phyloP scores from a whole-genome alignment of 2,888 invertebrate genomes.

The Brachyptera risi region DNA sequence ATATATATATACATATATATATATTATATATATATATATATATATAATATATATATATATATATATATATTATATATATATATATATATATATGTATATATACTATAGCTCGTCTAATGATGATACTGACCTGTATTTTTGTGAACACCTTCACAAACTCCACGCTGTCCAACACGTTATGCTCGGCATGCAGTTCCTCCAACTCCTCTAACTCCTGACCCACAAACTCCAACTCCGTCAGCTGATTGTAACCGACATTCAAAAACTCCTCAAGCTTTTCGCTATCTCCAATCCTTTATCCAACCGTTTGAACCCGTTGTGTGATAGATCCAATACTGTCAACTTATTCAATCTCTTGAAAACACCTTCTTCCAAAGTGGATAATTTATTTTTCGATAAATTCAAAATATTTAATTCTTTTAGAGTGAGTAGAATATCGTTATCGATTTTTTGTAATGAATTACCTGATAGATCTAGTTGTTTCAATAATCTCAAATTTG shows the following conservation, averaged over 20 bases:
- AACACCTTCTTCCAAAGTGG: slow-evolving; percentile 46
- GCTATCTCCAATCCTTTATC: slow-evolving; percentile 33
- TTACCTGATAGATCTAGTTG: background rate
- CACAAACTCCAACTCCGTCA: slow-evolving; percentile 46
- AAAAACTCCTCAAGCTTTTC: slow-evolving; percentile 32
- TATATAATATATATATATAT: too few relatives aligned
- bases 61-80: too few relatives aligned
- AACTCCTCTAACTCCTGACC: slow-evolving; percentile 43
- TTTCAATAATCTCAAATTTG: background rate
- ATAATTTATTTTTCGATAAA: slow-evolving; percentile 50
- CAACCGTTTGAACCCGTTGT: slow-evolving; percentile 46
- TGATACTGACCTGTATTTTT: slow-evolving; percentile 47
- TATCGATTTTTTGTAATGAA: background rate
- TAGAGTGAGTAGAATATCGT: background rate
- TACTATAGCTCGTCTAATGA: too few relatives aligned
- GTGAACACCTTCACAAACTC: slow-evolving; percentile 47
- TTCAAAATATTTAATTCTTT: slow-evolving; percentile 35
- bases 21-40: too few relatives aligned
- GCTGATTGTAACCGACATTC: slow-evolving; percentile 37
- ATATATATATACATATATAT: too few relatives aligned
- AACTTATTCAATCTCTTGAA: slow-evolving; percentile 47
- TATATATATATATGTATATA: too few relatives aligned
- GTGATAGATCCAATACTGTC: slow-evolving; percentile 52
- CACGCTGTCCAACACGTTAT: slow-evolving; percentile 49
- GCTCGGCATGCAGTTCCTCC: slow-evolving; percentile 48